These are phyloP conservation scores for Ptychochromis oligacanthus DNA, from an alignment of 2,113 vertebrate genomes.

Conservation along the genomic window DNA sequence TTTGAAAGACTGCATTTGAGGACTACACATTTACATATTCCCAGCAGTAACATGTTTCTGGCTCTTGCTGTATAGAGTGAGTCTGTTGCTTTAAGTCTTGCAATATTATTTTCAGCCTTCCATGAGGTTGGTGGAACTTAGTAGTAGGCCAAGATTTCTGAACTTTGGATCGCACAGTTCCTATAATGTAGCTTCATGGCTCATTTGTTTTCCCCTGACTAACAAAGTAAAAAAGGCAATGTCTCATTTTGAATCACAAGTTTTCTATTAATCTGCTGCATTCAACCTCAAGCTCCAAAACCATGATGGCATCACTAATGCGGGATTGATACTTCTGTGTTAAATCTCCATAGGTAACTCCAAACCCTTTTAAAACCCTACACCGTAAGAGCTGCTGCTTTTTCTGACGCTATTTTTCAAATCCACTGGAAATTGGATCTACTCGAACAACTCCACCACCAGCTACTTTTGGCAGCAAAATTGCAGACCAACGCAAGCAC, in stretches of 20 bases:
- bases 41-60: background rate
- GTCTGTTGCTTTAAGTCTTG: background rate
- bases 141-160: background rate
- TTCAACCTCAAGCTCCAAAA: too few species aligned
- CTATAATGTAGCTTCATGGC: background rate
- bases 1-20: background rate
- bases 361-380: background rate
- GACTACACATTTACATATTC: background rate
- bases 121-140: too few species aligned
- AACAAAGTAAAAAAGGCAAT: too few species aligned
- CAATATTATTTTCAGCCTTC: background rate
- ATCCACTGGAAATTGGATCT: background rate
- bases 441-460: too few species aligned
- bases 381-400: background rate
- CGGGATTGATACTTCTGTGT: background rate
- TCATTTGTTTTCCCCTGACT: background rate
- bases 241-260: too few species aligned
- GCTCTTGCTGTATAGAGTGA: background rate
- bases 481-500: too few species aligned
- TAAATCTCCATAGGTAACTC: background rate
- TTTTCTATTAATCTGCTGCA: too few species aligned
- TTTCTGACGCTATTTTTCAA: background rate
- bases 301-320: too few species aligned
- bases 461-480: too few species aligned
- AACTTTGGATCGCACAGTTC: background rate